Evolutionary conservation across 2,113 vertebrate genomes (phyloP).

Genomic region (Heterocephalus glaber): DNA sequence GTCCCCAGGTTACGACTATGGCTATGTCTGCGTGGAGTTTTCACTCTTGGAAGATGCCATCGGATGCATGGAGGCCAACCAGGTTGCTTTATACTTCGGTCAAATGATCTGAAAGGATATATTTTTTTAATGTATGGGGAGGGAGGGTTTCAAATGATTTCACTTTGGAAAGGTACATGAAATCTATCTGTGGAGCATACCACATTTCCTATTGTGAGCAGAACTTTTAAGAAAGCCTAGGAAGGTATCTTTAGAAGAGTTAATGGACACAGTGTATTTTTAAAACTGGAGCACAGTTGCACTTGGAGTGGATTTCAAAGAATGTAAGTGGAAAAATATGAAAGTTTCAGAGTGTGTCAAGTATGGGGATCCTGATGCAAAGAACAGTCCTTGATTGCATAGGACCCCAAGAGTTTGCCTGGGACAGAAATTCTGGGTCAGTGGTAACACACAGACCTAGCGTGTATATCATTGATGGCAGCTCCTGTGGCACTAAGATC

Average conservation of each 20-base stretch:
- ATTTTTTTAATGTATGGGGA: constrained; percentile 86
- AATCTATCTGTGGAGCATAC: constrained; percentile 77
- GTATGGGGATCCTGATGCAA: constrained; percentile 37
- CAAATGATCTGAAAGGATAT: constrained; percentile 93
- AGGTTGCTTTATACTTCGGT: constrained; percentile 99
- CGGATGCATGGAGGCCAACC: constrained; percentile 99
- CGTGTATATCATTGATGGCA: constrained; percentile 62
- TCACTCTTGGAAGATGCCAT: constrained; percentile 99
- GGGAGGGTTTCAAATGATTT: constrained; percentile 83
- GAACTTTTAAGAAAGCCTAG: constrained; percentile 72
- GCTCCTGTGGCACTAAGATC: constrained; percentile 61
- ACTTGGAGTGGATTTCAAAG: constrained; percentile 66
- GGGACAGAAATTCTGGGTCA: constrained; percentile 47
- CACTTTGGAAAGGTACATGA: constrained; percentile 78
- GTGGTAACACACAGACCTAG: constrained; percentile 49
- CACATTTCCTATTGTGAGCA: constrained; percentile 60
- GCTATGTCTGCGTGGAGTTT: constrained; percentile 99
- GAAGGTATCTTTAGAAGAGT: constrained; percentile 67
- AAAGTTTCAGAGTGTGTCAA: constrained; percentile 61
- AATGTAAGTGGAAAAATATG: constrained; percentile 60
- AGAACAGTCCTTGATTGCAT: constrained; percentile 51
- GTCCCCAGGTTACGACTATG: constrained; percentile 99
- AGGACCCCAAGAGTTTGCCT: neutral
- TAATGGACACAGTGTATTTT: constrained; percentile 65
- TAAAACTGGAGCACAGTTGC: constrained; percentile 53